Evolutionary conservation across 2,888 invertebrate genomes (phyloP).

Genomic region (Tachina lurida): DNA sequence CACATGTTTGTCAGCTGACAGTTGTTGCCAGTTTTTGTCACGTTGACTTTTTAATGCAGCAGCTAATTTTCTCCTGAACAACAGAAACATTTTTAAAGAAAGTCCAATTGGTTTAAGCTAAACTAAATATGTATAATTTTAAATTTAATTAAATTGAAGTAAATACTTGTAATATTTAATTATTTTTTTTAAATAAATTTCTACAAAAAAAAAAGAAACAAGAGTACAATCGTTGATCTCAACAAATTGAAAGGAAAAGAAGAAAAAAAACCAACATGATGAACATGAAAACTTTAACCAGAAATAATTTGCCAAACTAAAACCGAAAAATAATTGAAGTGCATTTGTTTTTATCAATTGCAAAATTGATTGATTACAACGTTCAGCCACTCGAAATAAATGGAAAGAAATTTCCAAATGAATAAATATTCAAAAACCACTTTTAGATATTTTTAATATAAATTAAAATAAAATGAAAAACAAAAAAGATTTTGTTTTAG

Average conservation of each 20-base stretch:
- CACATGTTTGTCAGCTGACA: conserved; percentile 1
- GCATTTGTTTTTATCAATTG: conserved; percentile 39
- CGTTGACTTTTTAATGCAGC: not conserved
- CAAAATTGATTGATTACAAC: conserved; percentile 51
- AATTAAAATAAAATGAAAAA: not conserved
- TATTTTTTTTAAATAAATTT: not conserved
- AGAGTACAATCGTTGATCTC: not conserved
- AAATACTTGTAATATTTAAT: not conserved
- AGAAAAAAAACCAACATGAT: not conserved
- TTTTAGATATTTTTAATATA: conserved; percentile 9
- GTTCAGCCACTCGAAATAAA: conserved; percentile 44
- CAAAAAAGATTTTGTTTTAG: not conserved
- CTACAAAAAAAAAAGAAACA: not conserved
- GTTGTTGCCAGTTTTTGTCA: not conserved
- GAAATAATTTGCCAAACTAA: conserved; percentile 47
- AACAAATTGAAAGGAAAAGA: not conserved
- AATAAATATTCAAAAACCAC: conserved; percentile 28
- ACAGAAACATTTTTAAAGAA: not conserved
- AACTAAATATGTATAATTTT: not conserved
- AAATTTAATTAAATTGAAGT: conserved; percentile 4
- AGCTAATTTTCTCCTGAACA: not conserved
- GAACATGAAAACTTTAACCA: conserved; percentile 20
- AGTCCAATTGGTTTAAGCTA: not conserved
- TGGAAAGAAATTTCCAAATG: conserved; percentile 42
- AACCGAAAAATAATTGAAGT: conserved; percentile 51